Evolutionary conservation across 2,888 invertebrate genomes (phyloP).

Genomic region (Xylota sylvarum): DNA sequence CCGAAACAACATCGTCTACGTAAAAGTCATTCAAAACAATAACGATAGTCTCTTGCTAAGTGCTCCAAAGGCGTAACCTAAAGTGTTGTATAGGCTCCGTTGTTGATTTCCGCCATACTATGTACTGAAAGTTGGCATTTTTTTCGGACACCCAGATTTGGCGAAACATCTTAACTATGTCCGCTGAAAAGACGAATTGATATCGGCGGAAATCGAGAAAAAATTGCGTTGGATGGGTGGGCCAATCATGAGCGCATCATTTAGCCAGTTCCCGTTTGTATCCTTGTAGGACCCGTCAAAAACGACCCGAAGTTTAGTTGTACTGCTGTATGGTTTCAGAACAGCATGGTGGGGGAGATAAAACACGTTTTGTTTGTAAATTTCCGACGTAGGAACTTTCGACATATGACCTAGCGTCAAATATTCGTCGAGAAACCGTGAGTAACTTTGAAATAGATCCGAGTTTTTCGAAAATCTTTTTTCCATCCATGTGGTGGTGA

Average conservation of each 20-base stretch:
- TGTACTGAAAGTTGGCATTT: conserved; percentile 35
- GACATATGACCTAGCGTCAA: conserved; percentile 61
- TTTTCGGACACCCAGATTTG: conserved; percentile 42
- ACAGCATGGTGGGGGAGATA: conserved; percentile 76
- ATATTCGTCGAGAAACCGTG: conserved; percentile 69
- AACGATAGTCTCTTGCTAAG: conserved; percentile 63
- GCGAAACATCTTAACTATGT: conserved; percentile 73
- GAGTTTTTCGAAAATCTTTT: conserved; percentile 34
- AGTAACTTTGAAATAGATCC: neutral
- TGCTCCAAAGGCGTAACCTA: conserved; percentile 44
- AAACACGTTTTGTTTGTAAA: conserved; percentile 42
- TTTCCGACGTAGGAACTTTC: conserved; percentile 35
- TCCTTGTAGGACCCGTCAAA: conserved; percentile 57
- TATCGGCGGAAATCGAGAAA: conserved; percentile 25
- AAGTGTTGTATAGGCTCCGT: conserved; percentile 18
- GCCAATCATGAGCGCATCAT: conserved; percentile 32
- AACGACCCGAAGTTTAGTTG: neutral
- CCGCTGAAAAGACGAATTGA: conserved; percentile 42
- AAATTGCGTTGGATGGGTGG: conserved; percentile 32
- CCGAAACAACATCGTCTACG: conserved; percentile 33
- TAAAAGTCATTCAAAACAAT: conserved; percentile 52
- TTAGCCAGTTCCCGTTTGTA: conserved; percentile 14
- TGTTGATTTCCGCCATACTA: conserved; percentile 41
- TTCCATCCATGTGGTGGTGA: no score
- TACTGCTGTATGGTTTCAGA: conserved; percentile 54